Evolutionary conservation across 1,140 invertebrate species (phyloP).

Genomic region (Hypothenemus hampei): DNA sequence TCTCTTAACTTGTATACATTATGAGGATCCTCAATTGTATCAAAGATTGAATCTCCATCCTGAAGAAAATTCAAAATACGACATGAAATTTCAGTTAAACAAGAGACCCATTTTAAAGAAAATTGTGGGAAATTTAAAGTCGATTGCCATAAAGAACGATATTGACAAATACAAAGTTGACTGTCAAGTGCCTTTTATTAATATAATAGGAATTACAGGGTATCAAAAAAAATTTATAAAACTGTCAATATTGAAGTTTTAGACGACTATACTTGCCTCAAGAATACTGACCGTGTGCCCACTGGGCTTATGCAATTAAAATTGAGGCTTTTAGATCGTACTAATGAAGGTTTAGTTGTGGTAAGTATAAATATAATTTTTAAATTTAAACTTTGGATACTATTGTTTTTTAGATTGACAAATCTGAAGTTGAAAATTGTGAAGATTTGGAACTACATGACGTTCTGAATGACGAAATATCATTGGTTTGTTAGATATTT

Average conservation of each 20-base stretch:
- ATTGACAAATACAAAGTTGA: conserved; percentile 32
- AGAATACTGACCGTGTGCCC: conserved; percentile 35
- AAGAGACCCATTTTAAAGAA: conserved; percentile 33
- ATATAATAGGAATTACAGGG: conserved; percentile 42
- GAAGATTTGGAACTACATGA: conserved; percentile 30
- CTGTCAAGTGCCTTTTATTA: conserved; percentile 40
- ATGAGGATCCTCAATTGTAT: conserved; percentile 37
- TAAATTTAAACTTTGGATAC: not conserved
- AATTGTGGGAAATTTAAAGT: conserved; percentile 33
- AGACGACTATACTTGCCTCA: conserved; percentile 39
- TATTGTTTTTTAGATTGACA: conserved; percentile 25
- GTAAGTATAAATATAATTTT: conserved; percentile 30
- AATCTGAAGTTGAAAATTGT: conserved; percentile 27
- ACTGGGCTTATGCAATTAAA: conserved; percentile 41
- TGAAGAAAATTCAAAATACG: conserved; percentile 5
- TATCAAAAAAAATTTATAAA: conserved; percentile 39
- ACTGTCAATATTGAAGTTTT: conserved; percentile 41
- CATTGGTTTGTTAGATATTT: conserved; percentile 32
- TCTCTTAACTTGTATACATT: conserved; percentile 37
- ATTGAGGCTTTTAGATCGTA: conserved; percentile 35
- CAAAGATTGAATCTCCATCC: conserved; percentile 31
- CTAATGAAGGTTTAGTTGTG: conserved; percentile 35
- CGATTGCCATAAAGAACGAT: conserved; percentile 7
- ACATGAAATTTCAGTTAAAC: conserved; percentile 31
- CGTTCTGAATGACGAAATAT: conserved; percentile 34